These are phyloP conservation scores for Malurus splendens DNA, from an alignment of 2,797 vertebrate species.

Conservation along the genomic window DNA sequence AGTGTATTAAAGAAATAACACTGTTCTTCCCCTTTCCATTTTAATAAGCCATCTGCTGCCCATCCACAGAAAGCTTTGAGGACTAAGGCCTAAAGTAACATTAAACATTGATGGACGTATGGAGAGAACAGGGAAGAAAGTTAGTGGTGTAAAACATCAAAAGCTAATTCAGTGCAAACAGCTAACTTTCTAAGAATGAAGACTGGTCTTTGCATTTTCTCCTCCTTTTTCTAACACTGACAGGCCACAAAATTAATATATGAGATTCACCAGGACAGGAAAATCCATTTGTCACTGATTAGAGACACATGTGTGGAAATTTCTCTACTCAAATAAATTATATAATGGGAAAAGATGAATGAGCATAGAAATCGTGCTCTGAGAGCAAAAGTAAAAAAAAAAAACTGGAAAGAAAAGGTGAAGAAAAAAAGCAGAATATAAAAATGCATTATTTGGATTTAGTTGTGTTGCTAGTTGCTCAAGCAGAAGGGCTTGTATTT, in stretches of 20 bases:
- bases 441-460: background rate
- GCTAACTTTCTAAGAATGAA: background rate
- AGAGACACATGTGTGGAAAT: background rate
- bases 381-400: background rate
- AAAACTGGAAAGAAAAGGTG: background rate
- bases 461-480: background rate
- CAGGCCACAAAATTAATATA: background rate
- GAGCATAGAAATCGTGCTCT: background rate
- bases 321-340: background rate
- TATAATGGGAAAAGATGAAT: background rate
- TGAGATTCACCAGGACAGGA: background rate
- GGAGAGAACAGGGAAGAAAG: background rate
- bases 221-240: background rate
- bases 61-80: background rate
- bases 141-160: background rate
- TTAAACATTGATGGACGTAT: background rate
- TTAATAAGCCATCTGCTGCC: background rate
- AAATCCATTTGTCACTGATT: background rate
- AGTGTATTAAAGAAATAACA: background rate
- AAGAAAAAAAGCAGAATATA: background rate
- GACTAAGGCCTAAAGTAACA: background rate
- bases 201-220: background rate
- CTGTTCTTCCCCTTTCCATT: background rate
- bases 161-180: background rate
- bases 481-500: background rate